Evolutionary conservation across 2,888 invertebrate genomes (phyloP).

Genomic region (Apamea epomidion): DNA sequence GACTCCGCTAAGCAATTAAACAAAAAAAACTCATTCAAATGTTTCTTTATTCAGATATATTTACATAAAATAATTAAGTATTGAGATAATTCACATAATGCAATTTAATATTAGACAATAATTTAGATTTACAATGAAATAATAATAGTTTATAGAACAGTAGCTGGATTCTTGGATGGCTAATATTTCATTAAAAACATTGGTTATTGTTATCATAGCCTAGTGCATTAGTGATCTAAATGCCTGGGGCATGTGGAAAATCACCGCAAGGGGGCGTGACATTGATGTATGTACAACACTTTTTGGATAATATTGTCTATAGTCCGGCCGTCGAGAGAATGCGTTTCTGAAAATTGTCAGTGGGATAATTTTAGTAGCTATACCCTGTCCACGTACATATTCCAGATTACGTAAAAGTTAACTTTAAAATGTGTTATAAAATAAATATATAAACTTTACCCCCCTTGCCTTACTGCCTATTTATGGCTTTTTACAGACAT

Average conservation of each 20-base stretch:
- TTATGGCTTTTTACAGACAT: no score
- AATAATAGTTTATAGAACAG: constrained; percentile 70
- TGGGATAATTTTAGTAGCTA: no score
- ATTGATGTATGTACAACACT: background rate
- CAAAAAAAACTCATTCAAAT: constrained; percentile 77
- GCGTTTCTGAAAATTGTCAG: no score
- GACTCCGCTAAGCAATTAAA: constrained; percentile 48
- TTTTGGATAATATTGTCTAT: constrained; percentile 10
- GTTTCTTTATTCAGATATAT: constrained; percentile 86
- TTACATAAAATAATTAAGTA: constrained; percentile 87
- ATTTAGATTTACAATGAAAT: constrained; percentile 85
- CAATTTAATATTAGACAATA: constrained; percentile 82
- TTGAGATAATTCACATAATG: constrained; percentile 85
- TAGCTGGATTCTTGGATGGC: constrained; percentile 55
- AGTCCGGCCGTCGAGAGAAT: background rate
- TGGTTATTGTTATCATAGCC: constrained; percentile 32
- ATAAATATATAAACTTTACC: no score
- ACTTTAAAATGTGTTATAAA: no score
- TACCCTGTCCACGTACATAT: no score
- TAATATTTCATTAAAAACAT: constrained; percentile 42
- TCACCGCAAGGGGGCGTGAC: background rate
- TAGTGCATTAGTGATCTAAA: constrained; percentile 20
- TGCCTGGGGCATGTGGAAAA: constrained; percentile 14
- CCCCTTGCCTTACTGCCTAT: no score
- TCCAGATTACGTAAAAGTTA: no score